phyloP scores from a whole-genome alignment of 2,888 invertebrate genomes.

The Linyphia triangularis region DNA sequence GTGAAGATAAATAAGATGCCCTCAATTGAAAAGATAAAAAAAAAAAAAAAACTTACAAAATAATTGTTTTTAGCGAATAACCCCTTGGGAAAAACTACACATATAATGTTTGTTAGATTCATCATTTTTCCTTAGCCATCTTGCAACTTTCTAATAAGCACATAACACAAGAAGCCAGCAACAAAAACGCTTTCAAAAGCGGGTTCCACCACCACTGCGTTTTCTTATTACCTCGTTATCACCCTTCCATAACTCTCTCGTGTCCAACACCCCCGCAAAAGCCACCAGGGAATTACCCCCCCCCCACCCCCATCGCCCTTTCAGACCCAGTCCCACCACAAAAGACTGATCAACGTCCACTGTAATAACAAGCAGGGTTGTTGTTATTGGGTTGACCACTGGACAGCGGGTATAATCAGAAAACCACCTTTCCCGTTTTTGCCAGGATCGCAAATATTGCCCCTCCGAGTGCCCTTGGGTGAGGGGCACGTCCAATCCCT shows the following conservation, averaged over 20 bases:
- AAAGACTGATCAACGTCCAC: slow-evolving; percentile 43
- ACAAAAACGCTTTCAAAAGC: background rate
- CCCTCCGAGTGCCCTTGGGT: slow-evolving; percentile 36
- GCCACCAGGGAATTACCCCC: no score
- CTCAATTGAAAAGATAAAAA: no score
- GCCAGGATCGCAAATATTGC: slow-evolving; percentile 61
- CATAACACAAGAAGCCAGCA: no score
- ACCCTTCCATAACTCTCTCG: background rate
- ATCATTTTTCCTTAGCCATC: no score
- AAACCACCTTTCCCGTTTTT: slow-evolving; percentile 34
- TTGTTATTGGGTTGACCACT: slow-evolving; percentile 53
- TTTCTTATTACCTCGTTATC: background rate
- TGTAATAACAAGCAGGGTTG: slow-evolving; percentile 44
- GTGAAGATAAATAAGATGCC: no score
- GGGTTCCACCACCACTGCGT: background rate
- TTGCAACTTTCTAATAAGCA: no score
- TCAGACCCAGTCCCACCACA: slow-evolving; percentile 47
- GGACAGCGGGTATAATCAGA: slow-evolving; percentile 59
- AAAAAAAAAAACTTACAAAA: no score
- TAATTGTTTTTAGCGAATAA: no score
- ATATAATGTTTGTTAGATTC: no score
- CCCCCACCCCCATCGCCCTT: no score
- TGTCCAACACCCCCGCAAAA: background rate
- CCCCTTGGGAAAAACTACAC: no score
- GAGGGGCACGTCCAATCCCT: slow-evolving; percentile 69